phyloP scores from a whole-genome alignment of 2,888 invertebrate species.

The Clanis bilineata region DNA sequence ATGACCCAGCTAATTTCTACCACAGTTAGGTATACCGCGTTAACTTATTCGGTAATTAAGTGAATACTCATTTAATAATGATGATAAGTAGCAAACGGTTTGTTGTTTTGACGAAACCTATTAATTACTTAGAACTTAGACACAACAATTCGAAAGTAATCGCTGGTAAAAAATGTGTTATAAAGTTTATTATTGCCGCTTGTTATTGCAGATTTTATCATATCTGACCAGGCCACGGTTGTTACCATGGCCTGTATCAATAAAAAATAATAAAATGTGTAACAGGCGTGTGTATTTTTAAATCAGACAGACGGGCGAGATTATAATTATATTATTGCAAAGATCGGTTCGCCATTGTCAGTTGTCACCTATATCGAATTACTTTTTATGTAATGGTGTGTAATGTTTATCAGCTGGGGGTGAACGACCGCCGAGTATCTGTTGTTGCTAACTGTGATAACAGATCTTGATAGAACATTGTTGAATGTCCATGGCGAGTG shows the following conservation, averaged over 20 bases:
- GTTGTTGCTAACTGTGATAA: conserved; percentile 41
- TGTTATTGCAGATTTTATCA: conserved; percentile 10
- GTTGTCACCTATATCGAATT: conserved; percentile 39
- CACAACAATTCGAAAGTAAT: background rate
- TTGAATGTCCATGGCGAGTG: background rate
- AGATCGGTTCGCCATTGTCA: conserved; percentile 34
- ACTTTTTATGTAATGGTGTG: conserved; percentile 38
- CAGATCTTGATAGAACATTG: conserved; percentile 24
- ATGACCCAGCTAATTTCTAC: too few species aligned
- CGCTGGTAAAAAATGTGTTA: background rate
- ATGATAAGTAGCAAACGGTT: too few species aligned
- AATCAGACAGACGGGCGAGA: conserved; percentile 28
- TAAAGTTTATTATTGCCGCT: background rate
- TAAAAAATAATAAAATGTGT: conserved; percentile 28
- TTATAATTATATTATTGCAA: conserved; percentile 31
- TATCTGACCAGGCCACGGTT: conserved; percentile 40
- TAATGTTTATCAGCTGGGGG: conserved; percentile 35
- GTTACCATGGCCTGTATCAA: conserved; percentile 24
- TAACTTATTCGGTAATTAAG: too few species aligned
- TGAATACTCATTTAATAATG: too few species aligned
- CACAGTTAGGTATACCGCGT: too few species aligned
- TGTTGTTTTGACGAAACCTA: too few species aligned
- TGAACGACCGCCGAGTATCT: conserved; percentile 44
- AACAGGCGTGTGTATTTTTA: conserved; percentile 25
- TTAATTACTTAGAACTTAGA: background rate